Evolutionary conservation across 2,888 invertebrate species (phyloP).

Genomic region (Myathropa florea): DNA sequence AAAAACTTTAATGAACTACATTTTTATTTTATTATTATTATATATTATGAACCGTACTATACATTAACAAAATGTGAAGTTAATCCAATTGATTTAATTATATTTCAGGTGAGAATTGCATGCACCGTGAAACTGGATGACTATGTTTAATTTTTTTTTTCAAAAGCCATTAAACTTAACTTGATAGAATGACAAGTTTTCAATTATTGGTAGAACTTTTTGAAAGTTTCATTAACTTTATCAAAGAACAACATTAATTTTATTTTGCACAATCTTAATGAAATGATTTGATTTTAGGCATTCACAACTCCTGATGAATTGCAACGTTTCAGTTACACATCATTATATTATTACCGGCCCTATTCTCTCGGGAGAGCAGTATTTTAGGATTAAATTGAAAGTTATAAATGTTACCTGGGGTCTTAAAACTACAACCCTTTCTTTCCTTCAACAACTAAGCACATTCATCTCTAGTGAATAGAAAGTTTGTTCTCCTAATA

Average conservation of each 20-base stretch:
- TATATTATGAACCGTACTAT: no score
- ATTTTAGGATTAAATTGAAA: conserved; percentile 55
- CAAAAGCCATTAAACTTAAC: no score
- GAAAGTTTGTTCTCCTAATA: conserved; percentile 41
- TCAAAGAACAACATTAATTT: conserved; percentile 2
- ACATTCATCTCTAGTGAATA: conserved; percentile 43
- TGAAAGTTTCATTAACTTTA: background rate
- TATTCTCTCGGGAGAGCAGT: conserved; percentile 17
- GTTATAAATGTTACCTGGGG: conserved; percentile 59
- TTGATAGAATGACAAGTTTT: no score
- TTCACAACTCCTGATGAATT: conserved; percentile 21
- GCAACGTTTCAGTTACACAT: conserved; percentile 38
- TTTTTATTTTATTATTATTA: no score
- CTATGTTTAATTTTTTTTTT: no score
- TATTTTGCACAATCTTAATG: background rate
- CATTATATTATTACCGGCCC: conserved; percentile 41
- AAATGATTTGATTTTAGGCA: conserved; percentile 25
- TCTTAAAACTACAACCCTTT: conserved; percentile 43
- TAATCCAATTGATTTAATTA: no score
- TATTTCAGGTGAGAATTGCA: no score
- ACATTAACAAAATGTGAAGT: no score
- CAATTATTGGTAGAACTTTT: no score
- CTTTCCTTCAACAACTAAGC: conserved; percentile 29
- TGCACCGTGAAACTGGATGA: no score
- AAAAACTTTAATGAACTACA: background rate